Evolutionary conservation across 2,888 invertebrate genomes (phyloP).

Genomic region (Lepidochitona cinerea): DNA sequence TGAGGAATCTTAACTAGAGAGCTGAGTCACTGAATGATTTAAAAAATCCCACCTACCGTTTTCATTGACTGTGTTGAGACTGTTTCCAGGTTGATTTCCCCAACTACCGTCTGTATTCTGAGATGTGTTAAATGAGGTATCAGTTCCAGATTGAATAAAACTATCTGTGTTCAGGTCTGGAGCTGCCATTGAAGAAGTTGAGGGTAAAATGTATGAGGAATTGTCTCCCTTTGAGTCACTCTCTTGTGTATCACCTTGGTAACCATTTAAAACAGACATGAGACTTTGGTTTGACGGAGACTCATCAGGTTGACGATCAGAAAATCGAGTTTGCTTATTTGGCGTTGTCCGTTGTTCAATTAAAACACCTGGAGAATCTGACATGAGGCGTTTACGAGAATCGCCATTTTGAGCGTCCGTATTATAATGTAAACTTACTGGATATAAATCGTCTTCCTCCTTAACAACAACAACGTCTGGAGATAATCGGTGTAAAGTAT

Average conservation of each 20-base stretch:
- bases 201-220: neutral
- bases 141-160: no score
- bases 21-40: no score
- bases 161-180: no score
- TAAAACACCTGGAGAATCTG: neutral
- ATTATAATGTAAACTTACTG: neutral
- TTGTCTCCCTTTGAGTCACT: neutral
- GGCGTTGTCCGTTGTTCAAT: neutral
- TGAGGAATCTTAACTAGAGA: no score
- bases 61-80: no score
- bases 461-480: neutral
- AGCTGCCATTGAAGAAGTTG: no score
- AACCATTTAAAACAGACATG: neutral
- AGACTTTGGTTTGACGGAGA: constrained; percentile 13
- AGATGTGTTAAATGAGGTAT: no score
- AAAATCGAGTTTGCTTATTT: no score
- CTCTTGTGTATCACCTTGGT: neutral
- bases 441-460: neutral
- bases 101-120: no score
- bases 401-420: neutral
- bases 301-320: neutral
- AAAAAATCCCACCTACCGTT: no score
- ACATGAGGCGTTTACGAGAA: neutral
- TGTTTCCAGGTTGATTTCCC: no score
- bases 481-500: neutral